A percentile compares a stretch with the other conserved stretches of the same genome.
Evolutionary conservation across 2,113 vertebrate species (phyloP).

Genomic region (Menidia beryllina): DNA sequence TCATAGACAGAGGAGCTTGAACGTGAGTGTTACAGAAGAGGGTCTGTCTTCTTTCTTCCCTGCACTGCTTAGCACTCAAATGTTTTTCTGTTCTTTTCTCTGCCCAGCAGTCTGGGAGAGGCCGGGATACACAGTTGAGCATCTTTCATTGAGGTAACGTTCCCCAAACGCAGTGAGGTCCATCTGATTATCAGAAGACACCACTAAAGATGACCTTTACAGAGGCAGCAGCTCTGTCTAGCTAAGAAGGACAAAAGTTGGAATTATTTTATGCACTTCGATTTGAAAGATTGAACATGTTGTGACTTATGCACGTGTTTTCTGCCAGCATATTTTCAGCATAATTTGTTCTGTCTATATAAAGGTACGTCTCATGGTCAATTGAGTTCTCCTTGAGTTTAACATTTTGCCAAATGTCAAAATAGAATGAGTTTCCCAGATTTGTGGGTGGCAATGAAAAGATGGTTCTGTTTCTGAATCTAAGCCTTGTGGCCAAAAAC

Average conservation of each 20-base stretch:
- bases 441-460: too few relatives aligned
- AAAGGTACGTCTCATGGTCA: neutral
- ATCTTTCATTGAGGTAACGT: conserved; percentile 19
- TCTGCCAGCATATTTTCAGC: neutral
- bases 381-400: neutral
- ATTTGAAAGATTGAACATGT: too few relatives aligned
- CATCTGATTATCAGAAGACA: neutral
- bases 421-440: too few relatives aligned
- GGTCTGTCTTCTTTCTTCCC: conserved; percentile 34
- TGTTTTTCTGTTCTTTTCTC: conserved; percentile 27
- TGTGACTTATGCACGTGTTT: neutral
- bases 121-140: conserved; percentile 25
- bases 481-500: too few relatives aligned
- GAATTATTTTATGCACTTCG: too few relatives aligned
- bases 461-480: too few relatives aligned
- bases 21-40: conserved; percentile 34
- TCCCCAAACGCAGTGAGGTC: neutral
- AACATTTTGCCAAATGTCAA: too few relatives aligned
- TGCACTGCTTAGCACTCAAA: conserved; percentile 18
- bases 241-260: too few relatives aligned
- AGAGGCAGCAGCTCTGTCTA: too few relatives aligned
- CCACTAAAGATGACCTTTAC: too few relatives aligned
- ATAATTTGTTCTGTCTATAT: neutral
- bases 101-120: conserved; percentile 22
- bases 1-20: conserved; percentile 46